Evolutionary conservation across 2,888 invertebrate species (phyloP).

Genomic region (Dugesia japonica): DNA sequence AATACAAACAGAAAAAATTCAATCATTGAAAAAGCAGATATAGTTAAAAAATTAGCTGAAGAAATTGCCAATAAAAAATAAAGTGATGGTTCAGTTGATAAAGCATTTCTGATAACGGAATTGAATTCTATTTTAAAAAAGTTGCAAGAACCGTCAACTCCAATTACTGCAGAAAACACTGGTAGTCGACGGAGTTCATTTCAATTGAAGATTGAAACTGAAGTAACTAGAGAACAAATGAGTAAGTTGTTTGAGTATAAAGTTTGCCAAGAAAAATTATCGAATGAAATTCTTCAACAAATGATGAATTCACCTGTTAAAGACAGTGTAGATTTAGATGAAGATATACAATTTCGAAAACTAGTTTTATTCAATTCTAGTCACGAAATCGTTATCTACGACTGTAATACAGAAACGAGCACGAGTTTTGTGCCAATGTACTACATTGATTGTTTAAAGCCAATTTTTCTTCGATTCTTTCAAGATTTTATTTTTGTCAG

Average conservation of each 20-base stretch:
- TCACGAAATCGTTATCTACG: not conserved
- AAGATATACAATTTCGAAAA: not conserved
- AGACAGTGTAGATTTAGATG: not conserved
- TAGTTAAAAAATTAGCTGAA: conserved; percentile 21
- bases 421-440: not conserved
- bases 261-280: not conserved
- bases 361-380: not conserved
- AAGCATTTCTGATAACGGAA: conserved; percentile 23
- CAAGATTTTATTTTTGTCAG: conserved; percentile 3
- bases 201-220: conserved; percentile 6
- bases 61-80: conserved; percentile 11
- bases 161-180: not conserved
- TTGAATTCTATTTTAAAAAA: conserved; percentile 9
- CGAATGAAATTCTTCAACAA: not conserved
- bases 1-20: conserved; percentile 1
- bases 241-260: not conserved
- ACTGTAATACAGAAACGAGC: not conserved
- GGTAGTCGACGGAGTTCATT: not conserved
- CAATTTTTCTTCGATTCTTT: conserved; percentile 2
- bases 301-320: not conserved
- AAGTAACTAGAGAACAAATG: conserved; percentile 15
- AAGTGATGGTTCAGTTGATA: conserved; percentile 6
- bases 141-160: not conserved
- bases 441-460: not conserved
- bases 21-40: conserved; percentile 22